These are phyloP conservation scores for Drosophila mayaguana DNA, from an alignment of 2,888 invertebrate genomes.

Conservation along the genomic window DNA sequence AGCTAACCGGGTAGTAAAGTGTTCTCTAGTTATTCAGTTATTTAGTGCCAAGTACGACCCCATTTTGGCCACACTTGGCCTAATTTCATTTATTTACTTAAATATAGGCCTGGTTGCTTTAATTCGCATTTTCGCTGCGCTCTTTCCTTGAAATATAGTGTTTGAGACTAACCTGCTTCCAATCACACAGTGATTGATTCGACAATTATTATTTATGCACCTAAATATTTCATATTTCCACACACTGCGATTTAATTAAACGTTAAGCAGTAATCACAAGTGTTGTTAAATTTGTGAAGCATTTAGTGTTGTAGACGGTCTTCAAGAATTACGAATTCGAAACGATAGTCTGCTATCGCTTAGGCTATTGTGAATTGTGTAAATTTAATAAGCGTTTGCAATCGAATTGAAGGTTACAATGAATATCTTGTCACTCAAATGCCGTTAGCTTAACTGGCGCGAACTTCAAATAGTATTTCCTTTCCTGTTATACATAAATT, in stretches of 20 bases:
- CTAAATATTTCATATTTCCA: background rate
- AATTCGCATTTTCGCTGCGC: constrained; percentile 20
- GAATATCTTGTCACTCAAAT: constrained; percentile 29
- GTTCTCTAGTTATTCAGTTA: constrained; percentile 8
- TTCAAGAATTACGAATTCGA: background rate
- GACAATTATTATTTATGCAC: constrained; percentile 25
- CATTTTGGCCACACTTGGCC: constrained; percentile 64
- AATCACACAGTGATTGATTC: constrained; percentile 51
- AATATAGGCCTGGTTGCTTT: constrained; percentile 47
- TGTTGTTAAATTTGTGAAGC: background rate
- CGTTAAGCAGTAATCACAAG: background rate
- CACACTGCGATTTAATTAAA: constrained; percentile 3
- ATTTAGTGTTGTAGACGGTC: background rate
- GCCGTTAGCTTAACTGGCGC: constrained; percentile 24
- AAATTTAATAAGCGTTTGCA: background rate
- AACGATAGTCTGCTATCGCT: background rate
- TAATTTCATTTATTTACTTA: constrained; percentile 61
- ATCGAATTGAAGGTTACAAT: constrained; percentile 18
- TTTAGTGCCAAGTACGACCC: constrained; percentile 41
- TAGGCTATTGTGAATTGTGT: background rate
- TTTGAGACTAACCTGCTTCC: constrained; percentile 43
- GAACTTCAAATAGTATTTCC: constrained; percentile 18
- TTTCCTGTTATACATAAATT: constrained; percentile 58
- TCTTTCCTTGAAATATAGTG: constrained; percentile 45
- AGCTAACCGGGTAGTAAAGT: constrained; percentile 28